phyloP scores from a whole-genome alignment of 2,113 vertebrate genomes.

The Loxodonta africana region DNA sequence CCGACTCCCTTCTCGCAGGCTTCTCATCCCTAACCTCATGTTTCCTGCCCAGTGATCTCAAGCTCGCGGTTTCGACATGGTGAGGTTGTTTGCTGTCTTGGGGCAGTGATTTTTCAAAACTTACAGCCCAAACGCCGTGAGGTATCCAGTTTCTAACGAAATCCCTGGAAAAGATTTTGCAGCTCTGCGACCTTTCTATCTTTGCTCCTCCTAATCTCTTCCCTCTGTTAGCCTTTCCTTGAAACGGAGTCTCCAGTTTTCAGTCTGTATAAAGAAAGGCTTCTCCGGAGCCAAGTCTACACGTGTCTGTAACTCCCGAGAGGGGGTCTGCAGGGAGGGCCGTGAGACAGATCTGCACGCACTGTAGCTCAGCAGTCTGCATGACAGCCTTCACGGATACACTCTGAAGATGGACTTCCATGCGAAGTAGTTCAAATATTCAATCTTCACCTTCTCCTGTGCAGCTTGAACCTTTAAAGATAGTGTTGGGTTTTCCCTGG shows the following conservation, averaged over 20 bases:
- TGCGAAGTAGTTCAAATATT: background rate
- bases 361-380: background rate
- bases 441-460: background rate
- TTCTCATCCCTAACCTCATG: background rate
- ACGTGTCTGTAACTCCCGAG: background rate
- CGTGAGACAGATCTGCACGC: background rate
- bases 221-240: background rate
- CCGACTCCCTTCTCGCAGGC: background rate
- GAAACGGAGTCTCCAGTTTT: background rate
- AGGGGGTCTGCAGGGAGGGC: background rate
- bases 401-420: background rate
- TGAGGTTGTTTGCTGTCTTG: background rate
- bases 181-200: background rate
- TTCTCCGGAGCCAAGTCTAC: background rate
- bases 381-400: background rate
- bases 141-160: background rate
- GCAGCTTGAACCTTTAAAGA: background rate
- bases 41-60: background rate
- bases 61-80: accelerated
- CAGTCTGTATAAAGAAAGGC: background rate
- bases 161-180: background rate
- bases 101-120: background rate
- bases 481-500: background rate
- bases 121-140: background rate
- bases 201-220: background rate